Conservation (phyloP, 2,888 invertebrate genomes). For the Pediacus dermestoides region DNA sequence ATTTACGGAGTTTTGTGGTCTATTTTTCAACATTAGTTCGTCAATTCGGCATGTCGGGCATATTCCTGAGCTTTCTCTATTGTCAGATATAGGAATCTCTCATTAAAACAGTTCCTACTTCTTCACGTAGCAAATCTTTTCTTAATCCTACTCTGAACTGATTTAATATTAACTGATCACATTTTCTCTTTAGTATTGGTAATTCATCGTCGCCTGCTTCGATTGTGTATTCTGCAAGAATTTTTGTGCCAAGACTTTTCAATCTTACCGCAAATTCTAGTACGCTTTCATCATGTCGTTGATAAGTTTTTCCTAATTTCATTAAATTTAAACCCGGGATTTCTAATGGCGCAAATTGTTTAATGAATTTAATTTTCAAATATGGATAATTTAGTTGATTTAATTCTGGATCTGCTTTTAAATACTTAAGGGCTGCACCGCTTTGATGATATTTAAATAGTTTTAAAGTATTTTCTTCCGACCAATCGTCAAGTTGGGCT, state of each 20-base stretch:
- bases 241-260: neutral
- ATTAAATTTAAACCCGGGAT: neutral
- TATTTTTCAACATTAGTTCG: slow-evolving; percentile 2
- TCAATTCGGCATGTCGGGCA: neutral
- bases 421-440: no score
- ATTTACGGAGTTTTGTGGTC: no score
- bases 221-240: neutral
- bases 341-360: neutral
- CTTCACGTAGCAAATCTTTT: neutral
- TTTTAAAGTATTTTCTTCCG: no score
- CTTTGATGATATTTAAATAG: no score
- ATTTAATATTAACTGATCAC: neutral
- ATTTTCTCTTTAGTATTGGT: neutral
- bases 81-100: neutral
- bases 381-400: no score
- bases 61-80: slow-evolving; percentile 4
- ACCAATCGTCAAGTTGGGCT: no score
- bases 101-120: neutral
- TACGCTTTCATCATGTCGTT: neutral
- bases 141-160: slow-evolving; percentile 2
- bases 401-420: no score
- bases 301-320: slow-evolving; percentile 1
- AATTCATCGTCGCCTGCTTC: neutral
- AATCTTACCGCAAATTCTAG: neutral
- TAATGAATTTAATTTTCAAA: no score